Percentiles rank a stretch among this genome's conserved stretches.
phyloP scores from a whole-genome alignment of 23 tunicate genomes.

The Ascidia mentula region DNA sequence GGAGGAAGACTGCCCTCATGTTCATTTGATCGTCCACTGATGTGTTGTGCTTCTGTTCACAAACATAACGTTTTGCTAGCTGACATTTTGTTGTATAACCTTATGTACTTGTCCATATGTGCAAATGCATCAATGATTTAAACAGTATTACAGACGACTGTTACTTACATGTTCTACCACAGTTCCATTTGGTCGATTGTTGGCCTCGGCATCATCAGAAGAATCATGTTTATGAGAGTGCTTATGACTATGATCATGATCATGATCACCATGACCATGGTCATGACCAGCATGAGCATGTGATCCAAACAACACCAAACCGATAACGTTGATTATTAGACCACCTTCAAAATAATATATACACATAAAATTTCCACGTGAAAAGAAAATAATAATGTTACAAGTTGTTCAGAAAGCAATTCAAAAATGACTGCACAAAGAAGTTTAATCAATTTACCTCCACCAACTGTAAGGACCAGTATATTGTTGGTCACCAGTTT shows the following conservation, averaged over 20 bases:
- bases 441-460: conserved; percentile 32
- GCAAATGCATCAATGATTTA: neutral
- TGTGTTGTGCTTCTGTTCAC: neutral
- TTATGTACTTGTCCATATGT: neutral
- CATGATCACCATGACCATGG: conserved; percentile 50
- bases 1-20: conserved; percentile 92
- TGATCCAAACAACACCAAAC: conserved; percentile 86
- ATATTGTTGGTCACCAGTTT: conserved; percentile 40
- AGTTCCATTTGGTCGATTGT: neutral
- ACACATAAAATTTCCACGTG: neutral
- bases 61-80: too few relatives aligned
- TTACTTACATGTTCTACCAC: neutral
- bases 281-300: conserved; percentile 79
- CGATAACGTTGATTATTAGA: conserved; percentile 65
- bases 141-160: too few relatives aligned
- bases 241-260: conserved; percentile 28
- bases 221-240: conserved; percentile 1
- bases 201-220: neutral
- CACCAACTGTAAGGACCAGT: conserved; percentile 83
- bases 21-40: conserved; percentile 62
- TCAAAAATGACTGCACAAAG: too few relatives aligned
- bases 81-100: neutral
- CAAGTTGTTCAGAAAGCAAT: too few relatives aligned
- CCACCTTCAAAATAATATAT: conserved; percentile 61
- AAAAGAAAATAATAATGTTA: too few relatives aligned